Conservation (phyloP, 1,140 invertebrate species). For the Gryon sp. region DNA sequence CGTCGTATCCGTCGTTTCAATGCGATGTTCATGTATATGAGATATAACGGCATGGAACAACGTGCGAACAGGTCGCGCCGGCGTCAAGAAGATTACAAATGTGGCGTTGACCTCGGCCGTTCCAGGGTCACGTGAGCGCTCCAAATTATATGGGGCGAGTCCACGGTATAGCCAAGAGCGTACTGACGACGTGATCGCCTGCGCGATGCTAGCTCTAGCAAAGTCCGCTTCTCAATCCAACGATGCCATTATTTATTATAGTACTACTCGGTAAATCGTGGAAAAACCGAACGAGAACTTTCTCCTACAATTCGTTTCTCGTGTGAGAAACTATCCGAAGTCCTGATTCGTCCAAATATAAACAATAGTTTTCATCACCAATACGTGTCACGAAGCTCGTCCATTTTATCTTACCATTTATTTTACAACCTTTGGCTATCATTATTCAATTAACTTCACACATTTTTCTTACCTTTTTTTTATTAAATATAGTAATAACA, state of each 20-base stretch:
- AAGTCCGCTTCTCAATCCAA: conserved; percentile 68
- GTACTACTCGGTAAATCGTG: conserved; percentile 58
- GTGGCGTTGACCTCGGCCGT: conserved; percentile 74
- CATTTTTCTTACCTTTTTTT: background rate
- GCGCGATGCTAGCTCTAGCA: conserved; percentile 70
- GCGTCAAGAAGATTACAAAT: conserved; percentile 77
- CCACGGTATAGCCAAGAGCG: conserved; percentile 71
- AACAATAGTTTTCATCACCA: conserved; percentile 42
- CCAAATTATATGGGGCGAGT: conserved; percentile 78
- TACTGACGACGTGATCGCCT: conserved; percentile 71
- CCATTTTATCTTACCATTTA: conserved; percentile 15
- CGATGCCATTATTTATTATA: conserved; percentile 63
- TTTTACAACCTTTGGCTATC: conserved; percentile 28
- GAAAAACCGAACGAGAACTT: conserved; percentile 60
- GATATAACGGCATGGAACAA: conserved; percentile 69
- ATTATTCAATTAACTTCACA: conserved; percentile 42
- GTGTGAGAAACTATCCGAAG: conserved; percentile 49
- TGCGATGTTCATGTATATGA: conserved; percentile 59
- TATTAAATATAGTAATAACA: too few relatives aligned
- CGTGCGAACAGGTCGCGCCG: conserved; percentile 77
- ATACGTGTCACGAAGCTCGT: conserved; percentile 41
- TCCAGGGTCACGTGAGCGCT: conserved; percentile 77
- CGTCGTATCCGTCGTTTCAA: conserved; percentile 63
- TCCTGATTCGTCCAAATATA: conserved; percentile 48
- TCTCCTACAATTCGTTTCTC: conserved; percentile 56